Conservation (phyloP, 1,140 invertebrate species). For the Whitmania pigra region DNA sequence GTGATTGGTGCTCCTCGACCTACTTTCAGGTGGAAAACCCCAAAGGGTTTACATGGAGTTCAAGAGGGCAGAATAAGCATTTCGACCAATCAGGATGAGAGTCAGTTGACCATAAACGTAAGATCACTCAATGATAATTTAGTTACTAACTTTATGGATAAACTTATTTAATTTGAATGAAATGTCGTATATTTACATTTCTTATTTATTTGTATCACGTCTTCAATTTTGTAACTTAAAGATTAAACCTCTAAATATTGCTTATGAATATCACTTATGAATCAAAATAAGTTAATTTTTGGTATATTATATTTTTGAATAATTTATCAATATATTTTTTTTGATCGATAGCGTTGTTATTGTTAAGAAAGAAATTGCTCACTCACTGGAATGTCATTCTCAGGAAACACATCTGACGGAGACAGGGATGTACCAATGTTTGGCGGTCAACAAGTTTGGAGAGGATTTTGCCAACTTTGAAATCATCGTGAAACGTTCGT, state of each 20-base stretch:
- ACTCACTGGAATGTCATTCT: not conserved
- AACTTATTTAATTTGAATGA: not conserved
- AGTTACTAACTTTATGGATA: not conserved
- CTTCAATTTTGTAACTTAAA: not conserved
- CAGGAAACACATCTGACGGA: not conserved
- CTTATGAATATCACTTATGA: not conserved
- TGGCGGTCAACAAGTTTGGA: conserved; percentile 1
- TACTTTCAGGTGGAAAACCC: not conserved
- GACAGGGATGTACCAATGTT: not conserved
- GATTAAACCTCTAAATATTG: not conserved
- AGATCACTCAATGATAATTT: not conserved
- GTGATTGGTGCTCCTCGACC: not conserved
- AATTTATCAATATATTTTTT: too few relatives aligned
- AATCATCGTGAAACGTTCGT: not conserved
- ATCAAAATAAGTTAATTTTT: not conserved
- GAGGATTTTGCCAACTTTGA: not conserved
- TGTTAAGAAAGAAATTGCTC: too few relatives aligned
- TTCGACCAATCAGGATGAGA: not conserved
- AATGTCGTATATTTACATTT: not conserved
- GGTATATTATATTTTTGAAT: too few relatives aligned
- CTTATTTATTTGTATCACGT: not conserved
- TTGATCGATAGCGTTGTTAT: too few relatives aligned
- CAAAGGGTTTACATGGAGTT: not conserved
- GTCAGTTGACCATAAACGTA: not conserved
- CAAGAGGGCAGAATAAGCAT: not conserved